Evolutionary conservation across 1,140 invertebrate species (phyloP), one percentile per base, ranked within the genome.

Genomic region (Drosophila sp.): DNA sequence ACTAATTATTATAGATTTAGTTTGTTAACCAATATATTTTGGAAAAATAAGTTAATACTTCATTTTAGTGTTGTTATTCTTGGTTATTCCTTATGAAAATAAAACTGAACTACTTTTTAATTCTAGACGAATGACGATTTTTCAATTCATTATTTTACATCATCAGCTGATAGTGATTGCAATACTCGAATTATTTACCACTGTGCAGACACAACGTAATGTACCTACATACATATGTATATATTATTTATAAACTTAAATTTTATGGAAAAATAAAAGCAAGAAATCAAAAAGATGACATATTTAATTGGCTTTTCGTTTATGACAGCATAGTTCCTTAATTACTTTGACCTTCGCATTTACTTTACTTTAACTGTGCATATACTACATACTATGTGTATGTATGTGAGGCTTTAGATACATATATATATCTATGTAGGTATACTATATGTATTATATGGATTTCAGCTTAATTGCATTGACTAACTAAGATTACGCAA

Each of bases 401-500:
- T 23, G 0, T 47, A 47, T 0, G 25, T 47, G 17, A 3, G 35
- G 10, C 8, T 3, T 38, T 47, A 3, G 23, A 25, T 4, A 25
- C 25, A 47, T 47, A 47, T 30, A 25, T 38, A 60, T 38, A 38
- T 25, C 4, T 60, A 6, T 27, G 4, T 27, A 17, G 8, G n/a
- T 30, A 25, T 38, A 33, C 17, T 38, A 50, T 38, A 60, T 60
- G 17, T 60, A 40, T 38, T 60, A 23, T 60, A n/a, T 10, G 30
- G 25, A 25, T 27, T 25, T 60, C 3, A 35, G 29, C 32, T 47
- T 4, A 25, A n/a, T 41, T 23, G 33, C 2, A 11, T n/a, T 11
- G 17, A 10, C 33, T 30, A 38, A 29, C 33, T 47, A 41, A 56
- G 35, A 50, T 68, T 62, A 41, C 38, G 65, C 58, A 58, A 69